Evolutionary conservation across 1,140 invertebrate species (phyloP).

Genomic region (Heliothis virescens): DNA sequence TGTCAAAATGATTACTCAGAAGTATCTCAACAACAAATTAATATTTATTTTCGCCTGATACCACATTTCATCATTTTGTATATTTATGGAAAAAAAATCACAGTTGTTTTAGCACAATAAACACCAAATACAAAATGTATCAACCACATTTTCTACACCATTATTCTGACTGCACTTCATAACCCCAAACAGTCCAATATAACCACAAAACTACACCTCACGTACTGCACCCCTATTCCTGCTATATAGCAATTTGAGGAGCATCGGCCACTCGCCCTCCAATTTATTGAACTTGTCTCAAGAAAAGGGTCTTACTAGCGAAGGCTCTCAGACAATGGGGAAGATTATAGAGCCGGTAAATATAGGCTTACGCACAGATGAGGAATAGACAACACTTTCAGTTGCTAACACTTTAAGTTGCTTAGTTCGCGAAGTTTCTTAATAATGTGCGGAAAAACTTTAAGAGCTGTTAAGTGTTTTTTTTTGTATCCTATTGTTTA

Average conservation of each 20-base stretch:
- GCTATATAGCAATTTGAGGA: slow-evolving; percentile 27
- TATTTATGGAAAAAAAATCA: no score
- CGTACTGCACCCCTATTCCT: slow-evolving; percentile 18
- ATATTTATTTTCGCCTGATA: no score
- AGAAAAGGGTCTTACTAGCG: slow-evolving; percentile 74
- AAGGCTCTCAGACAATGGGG: slow-evolving; percentile 51
- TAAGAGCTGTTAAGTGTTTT: no score
- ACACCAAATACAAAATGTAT: neutral
- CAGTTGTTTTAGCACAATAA: no score
- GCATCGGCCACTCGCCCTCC: slow-evolving; percentile 62
- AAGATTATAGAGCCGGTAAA: slow-evolving; percentile 56
- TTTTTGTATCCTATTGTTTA: no score
- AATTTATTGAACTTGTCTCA: slow-evolving; percentile 76
- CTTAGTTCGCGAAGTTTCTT: neutral
- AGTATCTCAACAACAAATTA: no score
- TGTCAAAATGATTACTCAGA: no score
- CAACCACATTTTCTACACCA: neutral
- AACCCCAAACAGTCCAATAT: neutral
- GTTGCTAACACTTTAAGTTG: neutral
- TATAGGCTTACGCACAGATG: slow-evolving; percentile 6
- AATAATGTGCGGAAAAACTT: neutral
- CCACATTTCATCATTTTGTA: no score
- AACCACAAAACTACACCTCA: neutral
- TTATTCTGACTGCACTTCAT: neutral
- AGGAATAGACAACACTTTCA: neutral